Percentiles rank a stretch among this genome's conserved stretches.
Evolutionary conservation across 2,113 vertebrate genomes (phyloP).

Genomic region (Ifrita kowaldi): DNA sequence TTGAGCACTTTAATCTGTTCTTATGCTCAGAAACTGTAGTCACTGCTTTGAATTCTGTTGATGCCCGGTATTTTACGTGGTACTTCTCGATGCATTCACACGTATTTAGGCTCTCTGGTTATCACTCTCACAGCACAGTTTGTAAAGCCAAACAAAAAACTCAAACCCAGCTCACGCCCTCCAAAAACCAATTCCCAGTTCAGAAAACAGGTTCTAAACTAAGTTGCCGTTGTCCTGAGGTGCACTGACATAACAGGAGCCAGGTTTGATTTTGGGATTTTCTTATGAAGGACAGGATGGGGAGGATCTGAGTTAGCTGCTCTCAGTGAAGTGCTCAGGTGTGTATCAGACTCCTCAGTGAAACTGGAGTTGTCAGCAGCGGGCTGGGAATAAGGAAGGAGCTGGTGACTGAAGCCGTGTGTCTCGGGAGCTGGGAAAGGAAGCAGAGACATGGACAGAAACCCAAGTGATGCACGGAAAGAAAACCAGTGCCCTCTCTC

Average conservation of each 20-base stretch:
- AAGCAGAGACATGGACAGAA: slow-evolving; percentile 18
- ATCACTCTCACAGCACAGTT: neutral
- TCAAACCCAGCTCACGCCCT: rapidly evolving
- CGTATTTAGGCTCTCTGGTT: neutral
- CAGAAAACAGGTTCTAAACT: neutral
- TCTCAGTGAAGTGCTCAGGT: neutral
- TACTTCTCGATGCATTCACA: neutral
- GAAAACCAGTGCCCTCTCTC: neutral
- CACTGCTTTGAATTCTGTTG: neutral
- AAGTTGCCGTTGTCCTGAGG: neutral
- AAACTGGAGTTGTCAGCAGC: neutral
- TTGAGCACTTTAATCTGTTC: neutral
- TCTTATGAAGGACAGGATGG: neutral
- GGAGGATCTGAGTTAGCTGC: neutral
- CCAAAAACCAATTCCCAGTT: neutral
- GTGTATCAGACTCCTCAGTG: rapidly evolving
- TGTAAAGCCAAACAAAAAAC: neutral
- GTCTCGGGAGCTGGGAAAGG: neutral
- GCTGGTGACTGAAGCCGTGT: neutral
- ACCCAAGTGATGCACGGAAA: slow-evolving; percentile 11
- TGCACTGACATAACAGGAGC: neutral
- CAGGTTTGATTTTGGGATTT: neutral
- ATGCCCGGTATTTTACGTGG: rapidly evolving
- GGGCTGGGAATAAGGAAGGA: neutral
- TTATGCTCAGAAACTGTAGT: neutral